Base-by-base conservation (phyloP, 2,797 vertebrate genomes). In the Sebastes variabilis region DNA sequence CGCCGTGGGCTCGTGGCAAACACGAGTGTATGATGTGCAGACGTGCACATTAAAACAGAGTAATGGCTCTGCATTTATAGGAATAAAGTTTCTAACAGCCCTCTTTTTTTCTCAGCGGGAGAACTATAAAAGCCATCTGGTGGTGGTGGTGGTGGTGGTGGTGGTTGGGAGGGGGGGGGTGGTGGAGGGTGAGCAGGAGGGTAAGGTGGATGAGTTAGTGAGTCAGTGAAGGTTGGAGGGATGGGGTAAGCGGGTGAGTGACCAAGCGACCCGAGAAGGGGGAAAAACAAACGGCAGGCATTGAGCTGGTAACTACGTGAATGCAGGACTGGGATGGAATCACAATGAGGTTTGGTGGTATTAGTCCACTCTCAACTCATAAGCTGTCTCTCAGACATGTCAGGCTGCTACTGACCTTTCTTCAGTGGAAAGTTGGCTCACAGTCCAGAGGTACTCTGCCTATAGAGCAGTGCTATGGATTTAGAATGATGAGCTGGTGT, bases 81-180 rank as follows among this genome's bases (percentile, higher is more conserved):
- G 87, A 92, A 89, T 90, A 91, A 93, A 90, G 91, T 89, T 93
- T 92, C 77, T 91, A 93, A 93, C 85, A 84, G 85, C 88, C 75
- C 65, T 82, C 65, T 84, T 87, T 93, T 91, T 91, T 88, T 71
- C 88, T 91, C 92, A 91, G 90, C 77, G 2, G 87, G 87, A 89
- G 84, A 87, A 85, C 89, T 79, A 92, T 93, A 92, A 94, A 94
- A 89, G 90, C 89, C 93, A 94, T 93, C 93, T 94, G 92, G 75
- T 87, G 61, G 77, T 75, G 59, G 18, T 52, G 55, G 71, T 46
- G 8, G 56, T 25, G 25, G 25, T 25, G 25, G 25, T 3, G 25
- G 60, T 61, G 75, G 61, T 2, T 69, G 56, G 0, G 11, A 3
- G 24, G 58, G 71, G 56, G 0, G 11, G 3, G 24, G 58, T 56